These are phyloP conservation scores for Rhincodon typus DNA, from an alignment of 2,797 vertebrate species.

Conservation along the genomic window DNA sequence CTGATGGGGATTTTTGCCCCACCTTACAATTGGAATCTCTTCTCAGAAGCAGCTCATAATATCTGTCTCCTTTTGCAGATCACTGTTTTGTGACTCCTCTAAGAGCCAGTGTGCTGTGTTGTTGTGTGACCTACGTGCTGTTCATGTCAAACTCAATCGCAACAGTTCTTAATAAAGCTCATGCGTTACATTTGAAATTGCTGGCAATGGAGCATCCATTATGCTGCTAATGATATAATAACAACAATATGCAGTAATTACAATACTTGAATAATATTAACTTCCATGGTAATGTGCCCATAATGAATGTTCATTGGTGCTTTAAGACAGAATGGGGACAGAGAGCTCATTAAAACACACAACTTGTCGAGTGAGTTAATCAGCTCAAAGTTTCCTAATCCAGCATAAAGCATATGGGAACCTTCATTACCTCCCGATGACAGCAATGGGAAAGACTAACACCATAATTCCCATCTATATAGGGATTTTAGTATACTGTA, in stretches of 20 bases:
- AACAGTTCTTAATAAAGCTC: not conserved
- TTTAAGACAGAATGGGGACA: constrained; percentile 32
- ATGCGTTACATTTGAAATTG: not conserved
- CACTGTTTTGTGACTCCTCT: not conserved
- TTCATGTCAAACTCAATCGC: not conserved
- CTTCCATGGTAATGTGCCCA: not conserved
- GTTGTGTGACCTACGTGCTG: not conserved
- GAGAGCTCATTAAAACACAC: constrained; percentile 24
- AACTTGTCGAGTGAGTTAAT: constrained; percentile 26
- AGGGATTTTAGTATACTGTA: not conserved
- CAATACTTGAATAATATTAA: constrained; percentile 36
- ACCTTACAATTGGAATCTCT: no score
- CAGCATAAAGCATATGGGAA: constrained; percentile 15
- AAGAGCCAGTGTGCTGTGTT: not conserved
- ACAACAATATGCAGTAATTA: constrained; percentile 37
- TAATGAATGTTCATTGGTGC: constrained; percentile 32
- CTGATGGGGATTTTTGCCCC: no score
- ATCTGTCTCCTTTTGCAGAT: not conserved
- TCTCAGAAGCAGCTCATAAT: not conserved
- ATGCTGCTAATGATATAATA: constrained; percentile 29
- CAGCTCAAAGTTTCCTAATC: constrained; percentile 32
- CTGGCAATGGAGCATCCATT: not conserved
- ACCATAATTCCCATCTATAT: not conserved
- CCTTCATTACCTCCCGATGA: constrained; percentile 24
- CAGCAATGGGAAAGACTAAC: constrained; percentile 32